Evolutionary conservation across 2,113 vertebrate species (phyloP).

Genomic region (Axis porcinus): DNA sequence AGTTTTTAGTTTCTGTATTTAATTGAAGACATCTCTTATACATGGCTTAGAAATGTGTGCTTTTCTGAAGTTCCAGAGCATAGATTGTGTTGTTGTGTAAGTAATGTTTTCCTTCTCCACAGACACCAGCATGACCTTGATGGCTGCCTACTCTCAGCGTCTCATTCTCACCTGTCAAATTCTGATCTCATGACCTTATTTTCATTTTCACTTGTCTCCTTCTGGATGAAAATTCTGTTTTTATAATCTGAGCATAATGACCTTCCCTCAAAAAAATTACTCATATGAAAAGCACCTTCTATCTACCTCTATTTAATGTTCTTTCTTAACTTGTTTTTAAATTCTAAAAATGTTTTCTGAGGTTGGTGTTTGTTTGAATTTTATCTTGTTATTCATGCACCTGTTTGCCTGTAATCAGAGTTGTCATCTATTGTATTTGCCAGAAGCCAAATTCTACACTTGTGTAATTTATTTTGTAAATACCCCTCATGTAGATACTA

Average conservation of each 20-base stretch:
- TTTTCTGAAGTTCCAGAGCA: neutral
- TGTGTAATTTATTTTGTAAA: constrained; percentile 23
- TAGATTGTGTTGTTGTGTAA: neutral
- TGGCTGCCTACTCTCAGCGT: fast-evolving
- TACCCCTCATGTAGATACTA: neutral
- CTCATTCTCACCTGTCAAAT: constrained; percentile 18
- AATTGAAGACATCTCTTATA: neutral
- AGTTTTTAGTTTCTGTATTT: neutral
- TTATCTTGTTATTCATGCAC: neutral
- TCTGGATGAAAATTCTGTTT: neutral
- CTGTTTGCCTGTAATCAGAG: neutral
- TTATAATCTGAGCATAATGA: neutral
- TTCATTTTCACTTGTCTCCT: constrained; percentile 52
- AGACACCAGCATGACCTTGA: neutral
- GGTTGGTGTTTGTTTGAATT: neutral
- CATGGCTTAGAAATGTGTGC: neutral
- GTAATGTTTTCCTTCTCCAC: neutral
- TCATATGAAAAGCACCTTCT: neutral
- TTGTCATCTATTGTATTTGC: neutral
- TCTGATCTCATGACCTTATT: neutral
- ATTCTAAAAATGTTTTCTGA: neutral
- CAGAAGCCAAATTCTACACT: constrained; percentile 12
- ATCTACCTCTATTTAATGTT: neutral
- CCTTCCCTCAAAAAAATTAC: neutral
- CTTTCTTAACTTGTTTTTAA: constrained; percentile 4